Evolutionary conservation across 2,888 invertebrate genomes (phyloP), one percentile per base, ranked within the genome.

Genomic region (Sialis fuliginosa): DNA sequence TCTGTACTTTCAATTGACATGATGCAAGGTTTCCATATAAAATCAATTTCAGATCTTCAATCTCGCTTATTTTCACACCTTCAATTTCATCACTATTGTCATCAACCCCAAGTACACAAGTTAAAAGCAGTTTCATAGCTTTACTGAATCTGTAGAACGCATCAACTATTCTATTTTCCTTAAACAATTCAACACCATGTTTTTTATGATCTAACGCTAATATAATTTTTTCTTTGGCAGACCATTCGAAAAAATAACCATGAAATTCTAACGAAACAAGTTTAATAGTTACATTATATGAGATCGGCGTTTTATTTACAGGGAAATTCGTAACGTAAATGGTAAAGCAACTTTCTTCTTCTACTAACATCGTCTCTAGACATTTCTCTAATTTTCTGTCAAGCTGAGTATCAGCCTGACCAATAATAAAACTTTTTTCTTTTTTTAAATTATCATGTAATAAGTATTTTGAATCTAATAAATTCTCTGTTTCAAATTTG

Each of bases 1-100:
- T 78, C 7, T 76, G 63, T 50, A 71, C 71, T 51, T 77, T 77
- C 13, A 87, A 68, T 55, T 88, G 81, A 59, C 89, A 88, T 42
- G 82, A 81, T 0, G 89, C 84, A 59, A 91, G 67, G 63, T 92
- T 92, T 53, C 84, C 82, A 59, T 82, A 85, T 6, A 89, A 66
- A 54, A 75, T 77, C 7, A 76, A 64, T 60, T 82, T 76, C 6
- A 84, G 61, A 45, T 66, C 64, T 35, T 72, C 60, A 52, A 84
- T 67, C 48, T 75, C 70, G 6, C 66, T 60, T 1, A 69, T 56
- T 33, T 60, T 57, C 32, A 75, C 64, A 3, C 68, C 68, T 39
- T 71, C 70, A 6, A 77, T 63, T 6, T 63, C 59, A n/a, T 69
- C 66, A 5, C 72, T 66, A 1, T 66, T 65, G 44, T 61, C 58